Conservation (phyloP, 2,113 vertebrate species). For the Nettapus auritus region DNA sequence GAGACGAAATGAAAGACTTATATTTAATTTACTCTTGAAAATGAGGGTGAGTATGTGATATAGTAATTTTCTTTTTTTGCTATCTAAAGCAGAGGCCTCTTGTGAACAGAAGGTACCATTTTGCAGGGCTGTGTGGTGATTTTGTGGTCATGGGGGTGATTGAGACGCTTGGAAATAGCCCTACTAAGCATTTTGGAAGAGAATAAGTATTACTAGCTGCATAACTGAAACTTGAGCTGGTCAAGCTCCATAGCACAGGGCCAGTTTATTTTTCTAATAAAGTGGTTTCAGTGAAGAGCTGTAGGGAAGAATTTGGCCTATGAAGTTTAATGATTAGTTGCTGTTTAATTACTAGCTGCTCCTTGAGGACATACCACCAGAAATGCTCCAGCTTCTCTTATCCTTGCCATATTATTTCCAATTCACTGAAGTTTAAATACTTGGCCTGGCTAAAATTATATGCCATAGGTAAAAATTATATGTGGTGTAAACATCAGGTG, state of each 20-base stretch:
- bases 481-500: not conserved
- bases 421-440: not conserved
- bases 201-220: not conserved
- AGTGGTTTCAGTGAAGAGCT: not conserved
- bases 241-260: conserved; percentile 25
- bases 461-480: not conserved
- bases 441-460: not conserved
- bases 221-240: conserved; percentile 6
- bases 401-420: not conserved
- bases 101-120: conserved; percentile 23
- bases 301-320: conserved; percentile 14
- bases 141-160: conserved; percentile 44
- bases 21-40: conserved; percentile 36
- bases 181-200: conserved; percentile 17
- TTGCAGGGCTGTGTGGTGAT: conserved; percentile 1
- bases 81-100: not conserved
- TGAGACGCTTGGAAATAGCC: not conserved
- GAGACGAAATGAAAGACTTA: conserved; percentile 7
- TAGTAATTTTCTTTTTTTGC: not conserved
- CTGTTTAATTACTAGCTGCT: conserved; percentile 9
- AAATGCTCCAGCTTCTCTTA: not conserved
- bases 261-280: conserved; percentile 25
- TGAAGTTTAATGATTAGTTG: conserved; percentile 44
- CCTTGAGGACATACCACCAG: not conserved
- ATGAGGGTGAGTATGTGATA: fast-evolving